Evolutionary conservation across 2,888 invertebrate species (phyloP).

Genomic region (Acanthococcus lagerstroemiae): DNA sequence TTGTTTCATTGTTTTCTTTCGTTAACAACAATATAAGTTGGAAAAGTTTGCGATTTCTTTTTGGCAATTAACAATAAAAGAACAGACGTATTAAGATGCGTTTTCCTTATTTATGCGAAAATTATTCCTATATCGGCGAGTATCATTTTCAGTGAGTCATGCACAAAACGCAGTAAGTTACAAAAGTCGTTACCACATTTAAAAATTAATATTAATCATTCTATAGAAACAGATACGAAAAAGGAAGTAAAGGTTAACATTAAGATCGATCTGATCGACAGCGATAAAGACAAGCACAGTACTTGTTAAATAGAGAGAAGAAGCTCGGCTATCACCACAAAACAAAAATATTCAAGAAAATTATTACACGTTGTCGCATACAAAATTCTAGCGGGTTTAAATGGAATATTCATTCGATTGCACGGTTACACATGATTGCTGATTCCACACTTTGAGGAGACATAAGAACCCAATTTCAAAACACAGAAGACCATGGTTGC

Average conservation of each 20-base stretch:
- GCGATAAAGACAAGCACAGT: slow-evolving; percentile 30
- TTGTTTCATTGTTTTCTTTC: too few relatives aligned
- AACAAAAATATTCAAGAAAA: not conserved
- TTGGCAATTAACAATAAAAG: too few relatives aligned
- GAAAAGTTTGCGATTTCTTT: too few relatives aligned
- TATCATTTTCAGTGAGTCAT: not conserved
- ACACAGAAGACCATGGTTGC: too few relatives aligned
- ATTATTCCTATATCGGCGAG: too few relatives aligned
- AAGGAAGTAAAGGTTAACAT: slow-evolving; percentile 12
- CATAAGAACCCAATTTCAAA: too few relatives aligned
- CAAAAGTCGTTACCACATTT: not conserved
- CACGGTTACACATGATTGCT: too few relatives aligned
- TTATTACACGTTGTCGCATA: slow-evolving; percentile 6
- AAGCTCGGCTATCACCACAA: slow-evolving; percentile 26
- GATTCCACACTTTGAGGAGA: too few relatives aligned
- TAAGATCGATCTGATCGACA: slow-evolving; percentile 9
- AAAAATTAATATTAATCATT: not conserved
- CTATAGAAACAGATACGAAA: not conserved
- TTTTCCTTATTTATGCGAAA: too few relatives aligned
- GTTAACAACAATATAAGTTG: too few relatives aligned
- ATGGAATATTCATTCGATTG: too few relatives aligned
- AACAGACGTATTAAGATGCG: too few relatives aligned
- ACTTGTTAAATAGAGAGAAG: slow-evolving; percentile 29
- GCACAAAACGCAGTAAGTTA: not conserved
- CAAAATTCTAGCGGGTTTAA: not conserved